A percentile compares a stretch with the other conserved stretches of the same genome.
Evolutionary conservation across 2,888 invertebrate genomes (phyloP).

Genomic region (Tetropium fuscum): DNA sequence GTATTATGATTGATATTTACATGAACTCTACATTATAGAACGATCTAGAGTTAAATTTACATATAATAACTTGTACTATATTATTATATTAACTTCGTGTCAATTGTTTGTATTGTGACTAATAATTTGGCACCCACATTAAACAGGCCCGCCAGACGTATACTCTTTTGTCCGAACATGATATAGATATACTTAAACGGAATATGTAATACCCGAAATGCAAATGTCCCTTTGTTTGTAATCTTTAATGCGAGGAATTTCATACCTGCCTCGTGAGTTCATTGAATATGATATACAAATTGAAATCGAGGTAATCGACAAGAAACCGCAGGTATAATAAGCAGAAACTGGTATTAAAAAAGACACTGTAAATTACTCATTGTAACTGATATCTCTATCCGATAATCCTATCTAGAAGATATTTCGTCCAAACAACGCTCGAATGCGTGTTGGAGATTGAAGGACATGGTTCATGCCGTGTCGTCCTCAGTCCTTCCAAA

Average conservation of each 20-base stretch:
- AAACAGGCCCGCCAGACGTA: not conserved
- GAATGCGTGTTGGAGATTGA: too few species aligned
- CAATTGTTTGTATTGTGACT: slow-evolving; percentile 14
- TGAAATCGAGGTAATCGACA: not conserved
- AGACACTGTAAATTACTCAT: too few species aligned
- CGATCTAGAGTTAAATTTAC: not conserved
- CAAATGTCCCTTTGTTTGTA: slow-evolving; percentile 8
- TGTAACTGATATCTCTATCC: too few species aligned
- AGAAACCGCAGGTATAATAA: slow-evolving; percentile 14
- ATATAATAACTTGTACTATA: too few species aligned
- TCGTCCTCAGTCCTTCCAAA: too few species aligned
- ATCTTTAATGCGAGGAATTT: not conserved
- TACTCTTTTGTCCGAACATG: not conserved
- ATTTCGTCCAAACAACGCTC: too few species aligned
- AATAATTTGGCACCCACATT: slow-evolving; percentile 17
- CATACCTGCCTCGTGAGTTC: not conserved
- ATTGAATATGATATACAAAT: not conserved
- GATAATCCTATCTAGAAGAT: too few species aligned
- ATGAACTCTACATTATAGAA: too few species aligned
- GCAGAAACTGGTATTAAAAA: too few species aligned
- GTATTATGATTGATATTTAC: too few species aligned
- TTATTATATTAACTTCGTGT: slow-evolving; percentile 4
- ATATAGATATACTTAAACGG: slow-evolving; percentile 6
- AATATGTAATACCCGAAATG: slow-evolving; percentile 14
- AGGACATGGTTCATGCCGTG: too few species aligned